Evolutionary conservation across 2,888 invertebrate species (phyloP).

Genomic region (Pterobdella sp.): DNA sequence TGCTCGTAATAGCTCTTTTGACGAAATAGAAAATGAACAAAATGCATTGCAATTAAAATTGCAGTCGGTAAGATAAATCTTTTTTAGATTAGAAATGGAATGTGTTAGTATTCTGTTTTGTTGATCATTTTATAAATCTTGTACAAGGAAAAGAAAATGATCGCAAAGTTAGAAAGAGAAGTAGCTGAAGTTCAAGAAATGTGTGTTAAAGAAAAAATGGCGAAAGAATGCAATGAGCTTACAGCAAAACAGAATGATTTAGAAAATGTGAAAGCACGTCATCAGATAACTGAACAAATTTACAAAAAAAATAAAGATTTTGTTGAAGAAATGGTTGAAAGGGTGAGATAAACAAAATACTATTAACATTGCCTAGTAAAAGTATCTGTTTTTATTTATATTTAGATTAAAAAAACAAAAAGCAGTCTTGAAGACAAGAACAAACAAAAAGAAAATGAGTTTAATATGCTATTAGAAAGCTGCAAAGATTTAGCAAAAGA

Average conservation of each 20-base stretch:
- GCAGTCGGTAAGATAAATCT: no score
- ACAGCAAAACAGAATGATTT: neutral
- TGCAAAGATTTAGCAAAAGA: neutral
- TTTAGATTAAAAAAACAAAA: neutral
- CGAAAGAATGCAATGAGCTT: neutral
- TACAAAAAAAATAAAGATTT: neutral
- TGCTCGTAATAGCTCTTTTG: no score
- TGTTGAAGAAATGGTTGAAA: neutral
- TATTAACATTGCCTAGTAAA: neutral
- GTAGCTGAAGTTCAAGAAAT: neutral
- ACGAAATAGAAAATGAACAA: no score
- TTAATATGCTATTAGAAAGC: neutral
- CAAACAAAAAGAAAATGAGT: neutral
- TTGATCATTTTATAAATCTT: neutral
- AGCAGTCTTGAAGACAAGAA: neutral
- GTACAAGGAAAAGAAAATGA: neutral
- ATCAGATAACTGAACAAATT: neutral
- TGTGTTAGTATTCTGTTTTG: neutral
- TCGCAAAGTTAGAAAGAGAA: neutral
- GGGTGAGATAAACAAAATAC: neutral
- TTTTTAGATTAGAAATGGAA: neutral
- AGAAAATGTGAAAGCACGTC: neutral
- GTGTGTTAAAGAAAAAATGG: neutral
- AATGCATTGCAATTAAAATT: no score
- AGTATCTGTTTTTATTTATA: neutral